A percentile compares a stretch with the other conserved stretches of the same genome.
Evolutionary conservation across 2,888 invertebrate genomes (phyloP).

Genomic region (Chloroclysta siterata): DNA sequence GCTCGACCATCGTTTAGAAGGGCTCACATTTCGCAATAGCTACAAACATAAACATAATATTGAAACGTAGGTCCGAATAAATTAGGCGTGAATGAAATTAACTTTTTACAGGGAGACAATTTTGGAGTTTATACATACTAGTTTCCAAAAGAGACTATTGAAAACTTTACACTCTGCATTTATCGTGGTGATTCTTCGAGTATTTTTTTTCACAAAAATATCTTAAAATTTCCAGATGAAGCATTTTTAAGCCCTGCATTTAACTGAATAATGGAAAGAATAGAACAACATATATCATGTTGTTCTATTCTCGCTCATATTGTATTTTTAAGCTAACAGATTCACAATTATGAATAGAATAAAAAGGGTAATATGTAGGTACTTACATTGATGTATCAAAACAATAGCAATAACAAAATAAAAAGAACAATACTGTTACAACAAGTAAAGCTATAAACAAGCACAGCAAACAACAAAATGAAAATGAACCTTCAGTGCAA

Average conservation of each 20-base stretch:
- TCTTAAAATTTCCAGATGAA: background rate
- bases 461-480: constrained; percentile 35
- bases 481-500: constrained; percentile 40
- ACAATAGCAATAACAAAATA: constrained; percentile 8
- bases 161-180: background rate
- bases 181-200: background rate
- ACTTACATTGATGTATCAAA: background rate
- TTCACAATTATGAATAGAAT: background rate
- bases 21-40: constrained; percentile 86
- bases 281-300: no score
- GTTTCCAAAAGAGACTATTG: background rate
- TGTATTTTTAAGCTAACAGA: background rate
- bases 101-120: constrained; percentile 6
- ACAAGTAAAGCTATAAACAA: constrained; percentile 21
- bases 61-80: constrained; percentile 4
- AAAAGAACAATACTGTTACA: constrained; percentile 8
- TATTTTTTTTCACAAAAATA: no score
- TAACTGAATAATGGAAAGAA: no score
- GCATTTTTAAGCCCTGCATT: background rate
- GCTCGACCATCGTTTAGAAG: constrained; percentile 72
- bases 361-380: background rate
- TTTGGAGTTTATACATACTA: background rate
- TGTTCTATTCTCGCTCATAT: no score
- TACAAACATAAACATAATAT: constrained; percentile 52
- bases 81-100: background rate